Percentiles rank a stretch among this genome's conserved stretches.
Conservation (phyloP, 2,797 vertebrate species). For the Harpagifer antarcticus region DNA sequence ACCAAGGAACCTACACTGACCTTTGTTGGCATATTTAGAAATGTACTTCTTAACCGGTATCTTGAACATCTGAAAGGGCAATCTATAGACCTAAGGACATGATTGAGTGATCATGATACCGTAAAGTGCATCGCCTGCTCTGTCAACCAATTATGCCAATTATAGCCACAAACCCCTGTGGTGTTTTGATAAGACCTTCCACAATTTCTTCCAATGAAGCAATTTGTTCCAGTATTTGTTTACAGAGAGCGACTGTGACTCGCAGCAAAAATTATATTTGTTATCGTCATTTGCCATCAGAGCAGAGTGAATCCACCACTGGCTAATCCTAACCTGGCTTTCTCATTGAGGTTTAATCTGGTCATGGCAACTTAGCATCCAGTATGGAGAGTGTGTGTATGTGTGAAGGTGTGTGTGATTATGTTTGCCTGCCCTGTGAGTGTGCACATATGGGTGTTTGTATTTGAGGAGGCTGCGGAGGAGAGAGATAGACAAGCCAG, state of each 20-base stretch:
- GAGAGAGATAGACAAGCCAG: conserved; percentile 77
- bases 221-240: conserved; percentile 85
- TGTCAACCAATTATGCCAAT: conserved; percentile 81
- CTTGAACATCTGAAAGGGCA: conserved; percentile 58
- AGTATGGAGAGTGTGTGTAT: conserved; percentile 23
- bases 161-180: conserved; percentile 79
- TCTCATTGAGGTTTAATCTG: conserved; percentile 82
- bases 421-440: conserved; percentile 27
- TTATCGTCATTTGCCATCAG: conserved; percentile 78
- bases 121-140: conserved; percentile 72
- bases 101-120: conserved; percentile 49
- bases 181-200: conserved; percentile 84
- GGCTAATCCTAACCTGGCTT: conserved; percentile 83
- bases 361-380: conserved; percentile 80
- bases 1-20: not conserved
- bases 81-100: conserved; percentile 59
- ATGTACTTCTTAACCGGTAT: conserved; percentile 27
- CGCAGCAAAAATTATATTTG: conserved; percentile 77
- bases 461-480: conserved; percentile 55
- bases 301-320: conserved; percentile 74
- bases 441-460: conserved; percentile 44
- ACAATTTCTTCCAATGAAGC: conserved; percentile 81
- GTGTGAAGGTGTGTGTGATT: conserved; percentile 26
- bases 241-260: conserved; percentile 78
- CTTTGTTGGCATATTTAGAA: conserved; percentile 29